Base-by-base conservation (phyloP, 2,797 vertebrate species). In the Bucorvus abyssinicus region DNA sequence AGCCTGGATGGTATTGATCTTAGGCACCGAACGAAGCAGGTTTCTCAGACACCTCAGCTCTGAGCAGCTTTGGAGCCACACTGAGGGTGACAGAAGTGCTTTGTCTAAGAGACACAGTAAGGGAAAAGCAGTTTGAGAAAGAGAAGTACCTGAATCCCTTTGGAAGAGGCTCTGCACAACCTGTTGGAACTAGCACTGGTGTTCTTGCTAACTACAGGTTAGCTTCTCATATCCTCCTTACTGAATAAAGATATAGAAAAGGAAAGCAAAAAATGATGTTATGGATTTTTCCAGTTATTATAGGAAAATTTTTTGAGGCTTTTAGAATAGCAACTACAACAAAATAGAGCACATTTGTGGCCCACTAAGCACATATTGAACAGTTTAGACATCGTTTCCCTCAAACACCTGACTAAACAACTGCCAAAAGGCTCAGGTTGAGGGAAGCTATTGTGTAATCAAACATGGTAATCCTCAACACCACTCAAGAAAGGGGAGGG, bases 341-440 rank as follows among this genome's bases (percentile, higher is more conserved):
- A 83, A 77, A 78, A 68, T 34, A 71, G 83, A 82, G 21, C 38
- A 36, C 22, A 53, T 16, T 27, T 71, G 64, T 71, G 32, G 49
- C 79, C 40, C 9, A 56, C 16, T 27, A 79, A 91, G 86, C 56
- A 87, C 71, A 93, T 55, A 87, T 44, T 74, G 65, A 84, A 79
- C 70, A 75, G 16, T 70, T 63, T 21, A 93, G 69, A 61, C 32
- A 70, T 60, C 32, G 69, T 88, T 95, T 81, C 50, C 44, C n/a
- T 64, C 47, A 82, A 84, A 73, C 91, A 49, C 86, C 91, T 91
- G 76, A 78, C 34, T 79, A 94, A 97, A 95, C 93, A 97, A 96
- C 93, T 93, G 89, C 87, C 94, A 68, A 94, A 92, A 94, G 93
- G 32, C 49, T 89, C 70, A 92, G 29, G 24, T 32, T 82, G 78